Evolutionary conservation across 2,113 vertebrate species (phyloP).

Genomic region (Todiramphus chloris): DNA sequence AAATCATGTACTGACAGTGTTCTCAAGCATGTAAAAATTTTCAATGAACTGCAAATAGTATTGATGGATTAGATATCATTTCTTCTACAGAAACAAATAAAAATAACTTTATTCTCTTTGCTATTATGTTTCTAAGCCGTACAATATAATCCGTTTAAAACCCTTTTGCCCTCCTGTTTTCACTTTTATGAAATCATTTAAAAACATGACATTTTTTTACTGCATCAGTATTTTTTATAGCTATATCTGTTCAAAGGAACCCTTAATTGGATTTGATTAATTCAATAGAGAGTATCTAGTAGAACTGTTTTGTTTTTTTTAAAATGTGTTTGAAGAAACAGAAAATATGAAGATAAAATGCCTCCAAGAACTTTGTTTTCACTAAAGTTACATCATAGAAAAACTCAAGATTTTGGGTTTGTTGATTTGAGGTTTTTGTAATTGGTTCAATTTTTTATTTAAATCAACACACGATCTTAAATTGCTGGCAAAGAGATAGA

Average conservation of each 20-base stretch:
- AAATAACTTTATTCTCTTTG: not conserved
- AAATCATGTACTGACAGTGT: not conserved
- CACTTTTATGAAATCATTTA: not conserved
- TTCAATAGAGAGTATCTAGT: not conserved
- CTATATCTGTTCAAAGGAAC: not conserved
- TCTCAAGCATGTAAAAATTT: not conserved
- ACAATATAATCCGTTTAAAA: not conserved
- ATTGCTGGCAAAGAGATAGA: not conserved
- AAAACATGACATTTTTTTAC: not conserved
- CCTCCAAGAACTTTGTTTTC: not conserved
- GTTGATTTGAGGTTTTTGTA: accelerated
- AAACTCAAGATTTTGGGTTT: not conserved
- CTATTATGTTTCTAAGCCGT: not conserved
- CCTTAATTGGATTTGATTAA: not conserved
- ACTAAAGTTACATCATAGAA: not conserved
- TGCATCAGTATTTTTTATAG: not conserved
- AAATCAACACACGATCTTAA: not conserved
- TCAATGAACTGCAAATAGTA: not conserved
- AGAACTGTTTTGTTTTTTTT: not conserved
- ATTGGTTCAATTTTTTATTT: not conserved
- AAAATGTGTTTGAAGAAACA: not conserved
- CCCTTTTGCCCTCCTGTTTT: not conserved
- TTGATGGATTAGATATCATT: not conserved
- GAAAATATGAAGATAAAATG: not conserved
- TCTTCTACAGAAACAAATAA: not conserved